Evolutionary conservation across 2,113 vertebrate genomes (phyloP).

Genomic region (Pipra filicauda): DNA sequence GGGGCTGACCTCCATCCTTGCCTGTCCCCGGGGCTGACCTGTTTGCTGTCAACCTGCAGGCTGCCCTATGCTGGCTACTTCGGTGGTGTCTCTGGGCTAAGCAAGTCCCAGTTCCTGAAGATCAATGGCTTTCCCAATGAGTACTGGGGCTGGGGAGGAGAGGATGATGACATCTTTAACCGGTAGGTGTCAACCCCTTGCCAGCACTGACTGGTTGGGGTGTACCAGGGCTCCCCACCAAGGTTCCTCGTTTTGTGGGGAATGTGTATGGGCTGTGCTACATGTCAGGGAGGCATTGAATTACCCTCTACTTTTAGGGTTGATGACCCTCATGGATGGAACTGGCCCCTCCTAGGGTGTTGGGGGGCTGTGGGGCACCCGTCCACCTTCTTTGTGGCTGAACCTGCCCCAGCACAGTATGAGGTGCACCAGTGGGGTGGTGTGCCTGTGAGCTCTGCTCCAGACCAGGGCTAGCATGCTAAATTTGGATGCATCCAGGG

Average conservation of each 20-base stretch:
- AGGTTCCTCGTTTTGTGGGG: accelerated
- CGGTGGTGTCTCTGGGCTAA: constrained; percentile 95
- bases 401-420: accelerated
- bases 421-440: accelerated
- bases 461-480: background rate
- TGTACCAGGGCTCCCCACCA: accelerated
- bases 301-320: background rate
- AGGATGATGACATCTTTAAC: constrained; percentile 99
- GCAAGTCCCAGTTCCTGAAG: constrained; percentile 96
- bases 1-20: background rate
- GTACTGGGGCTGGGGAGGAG: constrained; percentile 99
- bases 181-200: constrained; percentile 71
- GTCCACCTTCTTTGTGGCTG: background rate
- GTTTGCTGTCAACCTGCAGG: constrained; percentile 69
- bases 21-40: background rate
- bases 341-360: background rate
- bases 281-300: background rate
- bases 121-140: constrained; percentile 99
- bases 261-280: accelerated
- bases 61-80: constrained; percentile 96
- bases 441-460: background rate
- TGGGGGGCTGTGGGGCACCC: background rate
- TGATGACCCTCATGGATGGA: background rate
- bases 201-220: background rate
- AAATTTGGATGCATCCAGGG: background rate